These are phyloP conservation scores for Capreolus pygargus DNA, from an alignment of 2,113 vertebrate genomes.

Conservation along the genomic window DNA sequence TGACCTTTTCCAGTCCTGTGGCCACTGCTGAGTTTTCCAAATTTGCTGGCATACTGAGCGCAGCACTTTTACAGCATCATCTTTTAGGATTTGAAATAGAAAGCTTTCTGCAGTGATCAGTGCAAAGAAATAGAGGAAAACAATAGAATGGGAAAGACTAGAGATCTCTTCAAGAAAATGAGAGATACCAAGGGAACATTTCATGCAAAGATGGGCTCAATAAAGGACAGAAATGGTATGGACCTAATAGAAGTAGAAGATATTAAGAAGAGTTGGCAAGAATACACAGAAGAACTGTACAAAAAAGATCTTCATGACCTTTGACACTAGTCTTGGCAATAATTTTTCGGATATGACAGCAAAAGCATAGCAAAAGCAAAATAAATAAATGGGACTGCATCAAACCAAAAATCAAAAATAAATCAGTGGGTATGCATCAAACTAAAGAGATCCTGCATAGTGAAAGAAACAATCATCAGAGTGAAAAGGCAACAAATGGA, in stretches of 20 bases:
- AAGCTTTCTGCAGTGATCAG: neutral
- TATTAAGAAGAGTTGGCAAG: neutral
- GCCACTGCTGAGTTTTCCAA: neutral
- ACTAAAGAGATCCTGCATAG: neutral
- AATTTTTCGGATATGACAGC: neutral
- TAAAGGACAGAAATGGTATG: neutral
- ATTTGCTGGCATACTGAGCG: neutral
- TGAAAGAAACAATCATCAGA: neutral
- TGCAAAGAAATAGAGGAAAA: neutral
- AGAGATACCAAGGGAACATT: neutral
- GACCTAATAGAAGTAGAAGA: neutral
- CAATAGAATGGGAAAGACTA: neutral
- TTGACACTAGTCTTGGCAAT: neutral
- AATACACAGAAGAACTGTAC: neutral
- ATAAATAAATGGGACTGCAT: neutral
- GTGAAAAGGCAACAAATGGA: neutral
- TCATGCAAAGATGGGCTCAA: neutral
- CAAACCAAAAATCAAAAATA: neutral
- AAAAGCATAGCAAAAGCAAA: neutral
- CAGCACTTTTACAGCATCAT: neutral
- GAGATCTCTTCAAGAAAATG: neutral
- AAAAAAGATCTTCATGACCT: neutral
- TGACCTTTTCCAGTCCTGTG: neutral
- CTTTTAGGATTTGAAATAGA: neutral
- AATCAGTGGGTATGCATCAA: neutral